Evolutionary conservation across 2,797 vertebrate genomes (phyloP).

Genomic region (Eremophila alpestris): DNA sequence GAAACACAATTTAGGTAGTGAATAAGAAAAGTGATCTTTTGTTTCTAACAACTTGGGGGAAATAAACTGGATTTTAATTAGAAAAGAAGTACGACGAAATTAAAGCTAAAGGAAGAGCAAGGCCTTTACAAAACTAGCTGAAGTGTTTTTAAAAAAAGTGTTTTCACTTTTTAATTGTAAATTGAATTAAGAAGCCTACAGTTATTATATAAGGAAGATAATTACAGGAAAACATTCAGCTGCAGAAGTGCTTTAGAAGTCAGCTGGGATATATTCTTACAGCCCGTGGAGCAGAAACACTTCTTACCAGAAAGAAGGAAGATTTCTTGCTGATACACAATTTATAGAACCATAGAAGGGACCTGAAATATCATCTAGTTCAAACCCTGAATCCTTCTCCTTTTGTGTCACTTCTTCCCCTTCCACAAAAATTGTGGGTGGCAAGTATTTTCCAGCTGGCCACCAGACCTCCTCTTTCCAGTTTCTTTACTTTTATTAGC

Average conservation of each 20-base stretch:
- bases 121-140: neutral
- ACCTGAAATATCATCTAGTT: neutral
- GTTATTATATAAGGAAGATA: neutral
- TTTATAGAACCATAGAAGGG: neutral
- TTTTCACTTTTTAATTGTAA: slow-evolving; percentile 18
- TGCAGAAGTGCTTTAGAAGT: neutral
- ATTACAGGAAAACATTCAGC: slow-evolving; percentile 16
- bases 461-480: neutral
- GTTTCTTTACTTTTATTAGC: neutral
- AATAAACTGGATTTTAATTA: slow-evolving; percentile 65
- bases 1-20: slow-evolving; percentile 40
- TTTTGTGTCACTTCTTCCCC: neutral
- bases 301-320: neutral
- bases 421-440: neutral
- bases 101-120: slow-evolving; percentile 11
- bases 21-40: slow-evolving; percentile 22
- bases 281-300: neutral
- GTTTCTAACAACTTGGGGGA: slow-evolving; percentile 41
- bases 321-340: neutral
- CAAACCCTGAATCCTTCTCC: neutral
- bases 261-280: neutral
- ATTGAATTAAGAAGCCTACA: slow-evolving; percentile 9
- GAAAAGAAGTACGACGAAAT: slow-evolving; percentile 38
- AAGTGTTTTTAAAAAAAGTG: neutral
- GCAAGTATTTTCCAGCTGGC: neutral